Conservation (phyloP, 2,888 invertebrate species). For the Acronicta leporina region DNA sequence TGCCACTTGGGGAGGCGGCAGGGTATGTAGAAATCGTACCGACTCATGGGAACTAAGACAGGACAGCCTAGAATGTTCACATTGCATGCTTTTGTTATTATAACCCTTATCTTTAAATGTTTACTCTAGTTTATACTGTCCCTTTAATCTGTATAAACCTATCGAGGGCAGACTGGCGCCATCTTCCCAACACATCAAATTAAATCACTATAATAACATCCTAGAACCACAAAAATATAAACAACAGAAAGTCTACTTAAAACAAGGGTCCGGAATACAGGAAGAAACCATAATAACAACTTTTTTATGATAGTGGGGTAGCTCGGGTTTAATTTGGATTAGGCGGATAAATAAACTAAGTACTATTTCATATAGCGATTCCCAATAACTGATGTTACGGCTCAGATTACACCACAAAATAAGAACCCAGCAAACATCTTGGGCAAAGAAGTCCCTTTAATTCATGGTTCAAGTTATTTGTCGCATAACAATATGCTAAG, state of each 20-base stretch:
- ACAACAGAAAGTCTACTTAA: conserved; percentile 15
- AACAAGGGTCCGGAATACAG: not conserved
- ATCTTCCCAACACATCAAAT: conserved; percentile 33
- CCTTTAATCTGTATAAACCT: conserved; percentile 28
- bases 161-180: conserved; percentile 58
- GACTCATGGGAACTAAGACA: no score
- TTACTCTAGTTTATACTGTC: conserved; percentile 4
- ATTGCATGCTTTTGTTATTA: not conserved
- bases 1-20: no score
- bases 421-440: no score
- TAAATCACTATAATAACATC: conserved; percentile 35
- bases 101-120: not conserved
- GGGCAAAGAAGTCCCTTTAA: no score
- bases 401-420: no score
- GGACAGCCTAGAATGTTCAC: not conserved
- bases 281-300: not conserved
- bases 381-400: no score
- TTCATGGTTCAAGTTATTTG: no score
- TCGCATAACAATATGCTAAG: no score
- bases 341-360: no score
- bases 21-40: no score
- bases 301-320: not conserved
- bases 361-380: no score
- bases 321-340: not conserved
- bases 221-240: not conserved